Conservation (phyloP, 2,113 vertebrate genomes). For the Corydoras maculifer region DNA sequence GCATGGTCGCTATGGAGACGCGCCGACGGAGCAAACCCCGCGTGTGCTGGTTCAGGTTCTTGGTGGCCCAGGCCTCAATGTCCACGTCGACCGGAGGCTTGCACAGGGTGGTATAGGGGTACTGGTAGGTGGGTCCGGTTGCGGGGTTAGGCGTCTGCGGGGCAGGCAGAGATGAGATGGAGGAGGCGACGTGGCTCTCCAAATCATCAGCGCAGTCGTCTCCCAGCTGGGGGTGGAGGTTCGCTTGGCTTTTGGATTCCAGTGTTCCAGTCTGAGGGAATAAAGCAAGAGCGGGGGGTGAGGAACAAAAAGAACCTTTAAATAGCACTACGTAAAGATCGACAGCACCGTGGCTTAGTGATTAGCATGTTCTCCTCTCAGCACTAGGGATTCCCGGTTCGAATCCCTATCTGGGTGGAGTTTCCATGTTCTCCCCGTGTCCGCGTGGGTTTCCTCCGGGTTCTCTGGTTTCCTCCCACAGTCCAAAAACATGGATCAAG, state of each 20-base stretch:
- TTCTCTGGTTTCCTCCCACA: too few species aligned
- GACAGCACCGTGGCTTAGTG: too few species aligned
- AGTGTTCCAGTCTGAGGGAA: constrained; percentile 47
- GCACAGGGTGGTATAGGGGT: constrained; percentile 62
- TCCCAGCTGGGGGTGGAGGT: constrained; percentile 30
- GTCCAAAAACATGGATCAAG: too few species aligned
- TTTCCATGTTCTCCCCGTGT: too few species aligned
- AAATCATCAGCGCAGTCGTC: neutral
- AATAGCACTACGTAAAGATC: neutral
- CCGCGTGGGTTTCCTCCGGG: too few species aligned
- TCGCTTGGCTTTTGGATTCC: constrained; percentile 54
- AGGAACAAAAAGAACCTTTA: neutral
- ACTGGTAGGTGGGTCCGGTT: constrained; percentile 48
- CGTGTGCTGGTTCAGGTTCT: constrained; percentile 76
- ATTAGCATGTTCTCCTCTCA: too few species aligned
- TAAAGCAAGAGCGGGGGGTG: neutral
- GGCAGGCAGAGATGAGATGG: constrained; percentile 1
- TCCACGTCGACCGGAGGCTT: constrained; percentile 67
- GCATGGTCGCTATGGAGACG: constrained; percentile 74
- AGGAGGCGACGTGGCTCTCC: neutral
- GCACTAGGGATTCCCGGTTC: too few species aligned
- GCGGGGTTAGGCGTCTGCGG: constrained; percentile 8
- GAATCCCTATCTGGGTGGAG: too few species aligned
- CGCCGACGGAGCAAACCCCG: constrained; percentile 73
- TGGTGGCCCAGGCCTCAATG: constrained; percentile 75